Percentiles rank a stretch among this genome's conserved stretches.
Conservation (phyloP, 2,888 invertebrate genomes). For the Orthonevra nobilis region DNA sequence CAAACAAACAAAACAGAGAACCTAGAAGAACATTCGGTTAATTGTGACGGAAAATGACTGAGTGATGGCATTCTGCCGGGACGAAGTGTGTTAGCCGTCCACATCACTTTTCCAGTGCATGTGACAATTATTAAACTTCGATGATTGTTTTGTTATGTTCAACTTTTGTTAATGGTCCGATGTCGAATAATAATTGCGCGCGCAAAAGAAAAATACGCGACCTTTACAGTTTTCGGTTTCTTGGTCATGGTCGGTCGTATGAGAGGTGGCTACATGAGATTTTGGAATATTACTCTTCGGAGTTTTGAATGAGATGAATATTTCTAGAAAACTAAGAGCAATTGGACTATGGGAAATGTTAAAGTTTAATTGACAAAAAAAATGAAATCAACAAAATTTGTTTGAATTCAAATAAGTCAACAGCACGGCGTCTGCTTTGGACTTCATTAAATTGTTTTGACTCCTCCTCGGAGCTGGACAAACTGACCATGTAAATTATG, state of each 20-base stretch:
- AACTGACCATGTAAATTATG: too few relatives aligned
- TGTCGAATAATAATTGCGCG: neutral
- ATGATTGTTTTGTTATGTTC: neutral
- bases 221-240: conserved; percentile 11
- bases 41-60: conserved; percentile 8
- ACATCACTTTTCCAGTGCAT: conserved; percentile 40
- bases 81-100: conserved; percentile 6
- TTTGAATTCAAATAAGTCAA: too few relatives aligned
- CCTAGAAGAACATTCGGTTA: conserved; percentile 35
- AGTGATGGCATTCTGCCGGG: neutral
- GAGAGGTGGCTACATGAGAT: neutral
- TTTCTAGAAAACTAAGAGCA: neutral
- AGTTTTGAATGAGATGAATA: too few relatives aligned
- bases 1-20: neutral
- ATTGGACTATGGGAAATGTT: too few relatives aligned
- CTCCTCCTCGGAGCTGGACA: too few relatives aligned
- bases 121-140: conserved; percentile 22
- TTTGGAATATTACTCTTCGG: too few relatives aligned
- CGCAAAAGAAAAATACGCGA: neutral
- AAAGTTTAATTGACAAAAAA: too few relatives aligned
- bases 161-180: conserved; percentile 17
- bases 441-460: too few relatives aligned
- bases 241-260: conserved; percentile 59
- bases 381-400: too few relatives aligned
- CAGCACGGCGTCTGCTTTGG: too few relatives aligned